These are phyloP conservation scores for Microtus oregoni DNA, from an alignment of 2,113 vertebrate species.

Conservation along the genomic window DNA sequence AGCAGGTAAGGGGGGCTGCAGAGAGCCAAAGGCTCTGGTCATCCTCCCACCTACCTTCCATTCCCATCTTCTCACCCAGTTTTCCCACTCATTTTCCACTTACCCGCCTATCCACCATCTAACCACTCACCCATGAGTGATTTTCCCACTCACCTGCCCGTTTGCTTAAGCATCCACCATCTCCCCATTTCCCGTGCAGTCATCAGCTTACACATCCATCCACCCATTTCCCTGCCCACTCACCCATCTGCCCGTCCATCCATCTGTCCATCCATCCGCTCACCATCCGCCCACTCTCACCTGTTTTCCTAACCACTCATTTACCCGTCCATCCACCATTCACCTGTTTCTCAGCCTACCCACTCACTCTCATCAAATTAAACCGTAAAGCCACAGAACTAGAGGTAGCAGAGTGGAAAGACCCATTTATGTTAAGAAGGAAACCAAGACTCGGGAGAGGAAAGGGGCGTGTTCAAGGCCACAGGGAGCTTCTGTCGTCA, in stretches of 20 bases:
- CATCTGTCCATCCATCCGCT: no score
- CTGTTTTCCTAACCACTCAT: not conserved
- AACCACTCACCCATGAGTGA: not conserved
- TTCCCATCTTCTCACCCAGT: not conserved
- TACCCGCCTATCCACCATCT: not conserved
- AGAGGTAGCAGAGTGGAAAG: not conserved
- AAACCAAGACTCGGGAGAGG: conserved; percentile 20
- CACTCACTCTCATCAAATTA: not conserved
- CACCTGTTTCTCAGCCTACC: not conserved
- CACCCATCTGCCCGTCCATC: not conserved
- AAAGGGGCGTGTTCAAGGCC: conserved; percentile 14
- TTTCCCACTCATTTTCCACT: not conserved
- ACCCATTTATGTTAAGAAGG: conserved; percentile 29
- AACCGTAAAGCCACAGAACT: conserved; percentile 3
- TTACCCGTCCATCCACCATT: not conserved
- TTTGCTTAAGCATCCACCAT: not conserved
- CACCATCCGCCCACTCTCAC: not conserved
- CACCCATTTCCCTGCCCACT: not conserved
- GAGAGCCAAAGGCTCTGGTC: not conserved
- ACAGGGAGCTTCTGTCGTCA: not conserved
- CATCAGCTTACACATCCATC: not conserved
- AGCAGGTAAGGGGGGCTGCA: not conserved
- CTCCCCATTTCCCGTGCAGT: no score
- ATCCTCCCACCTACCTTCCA: not conserved
- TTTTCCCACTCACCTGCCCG: not conserved